Percentiles rank a stretch among this genome's conserved stretches.
These are phyloP conservation scores for Catocala fraxini DNA, from an alignment of 2,888 invertebrate genomes.

Conservation along the genomic window DNA sequence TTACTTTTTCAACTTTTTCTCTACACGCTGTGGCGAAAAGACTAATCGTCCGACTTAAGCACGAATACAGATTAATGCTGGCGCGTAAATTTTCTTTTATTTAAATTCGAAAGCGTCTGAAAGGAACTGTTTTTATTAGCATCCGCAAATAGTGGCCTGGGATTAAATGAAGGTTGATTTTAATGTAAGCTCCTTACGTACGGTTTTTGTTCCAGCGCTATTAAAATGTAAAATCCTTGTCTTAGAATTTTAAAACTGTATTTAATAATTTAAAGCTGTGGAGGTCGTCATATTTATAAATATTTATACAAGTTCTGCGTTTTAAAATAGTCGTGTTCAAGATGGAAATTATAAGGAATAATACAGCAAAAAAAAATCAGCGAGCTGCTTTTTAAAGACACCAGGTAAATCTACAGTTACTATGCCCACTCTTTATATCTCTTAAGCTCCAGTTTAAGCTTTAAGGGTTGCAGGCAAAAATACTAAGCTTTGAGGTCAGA, in stretches of 20 bases:
- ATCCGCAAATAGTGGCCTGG: conserved; percentile 38
- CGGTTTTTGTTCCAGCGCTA: conserved; percentile 9
- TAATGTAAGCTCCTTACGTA: conserved; percentile 24
- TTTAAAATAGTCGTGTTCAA: background rate
- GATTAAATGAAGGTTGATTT: conserved; percentile 21
- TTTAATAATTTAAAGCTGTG: conserved; percentile 3
- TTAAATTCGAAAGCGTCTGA: conserved; percentile 42
- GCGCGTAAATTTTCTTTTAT: conserved; percentile 47
- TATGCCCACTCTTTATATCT: no score
- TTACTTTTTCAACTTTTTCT: conserved; percentile 21
- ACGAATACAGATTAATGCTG: conserved; percentile 56
- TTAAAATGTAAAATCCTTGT: conserved; percentile 14
- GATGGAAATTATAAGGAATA: conserved; percentile 1
- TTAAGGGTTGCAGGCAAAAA: no score
- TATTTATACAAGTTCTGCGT: background rate
- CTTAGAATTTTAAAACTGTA: conserved; percentile 2
- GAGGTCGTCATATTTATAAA: background rate
- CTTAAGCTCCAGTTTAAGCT: no score
- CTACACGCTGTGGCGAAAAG: conserved; percentile 45
- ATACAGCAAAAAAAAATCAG: no score
- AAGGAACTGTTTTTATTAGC: conserved; percentile 42
- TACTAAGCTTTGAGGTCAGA: no score
- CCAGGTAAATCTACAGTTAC: no score
- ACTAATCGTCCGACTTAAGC: conserved; percentile 57
- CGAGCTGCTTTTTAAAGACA: no score